Conservation (phyloP, 2,797 vertebrate genomes). For the Macropodus opercularis region DNA sequence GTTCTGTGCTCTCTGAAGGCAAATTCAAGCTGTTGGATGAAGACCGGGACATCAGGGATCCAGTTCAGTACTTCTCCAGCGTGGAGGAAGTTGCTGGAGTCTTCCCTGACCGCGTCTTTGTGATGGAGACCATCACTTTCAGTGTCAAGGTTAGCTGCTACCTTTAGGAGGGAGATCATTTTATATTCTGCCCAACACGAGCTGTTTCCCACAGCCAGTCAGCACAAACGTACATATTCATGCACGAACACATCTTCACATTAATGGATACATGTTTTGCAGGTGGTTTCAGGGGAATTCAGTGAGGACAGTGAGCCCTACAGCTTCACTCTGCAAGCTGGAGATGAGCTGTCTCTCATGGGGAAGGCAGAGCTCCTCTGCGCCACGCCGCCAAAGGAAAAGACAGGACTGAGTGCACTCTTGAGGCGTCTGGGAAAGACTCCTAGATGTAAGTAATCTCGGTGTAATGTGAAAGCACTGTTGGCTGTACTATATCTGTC, state of each 20-base stretch:
- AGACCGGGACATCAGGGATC: constrained; percentile 93
- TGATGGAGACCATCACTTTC: constrained; percentile 97
- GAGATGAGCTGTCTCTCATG: constrained; percentile 97
- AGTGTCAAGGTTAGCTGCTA: constrained; percentile 93
- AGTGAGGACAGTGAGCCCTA: constrained; percentile 98
- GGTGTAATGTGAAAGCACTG: no score
- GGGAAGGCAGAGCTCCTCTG: constrained; percentile 97
- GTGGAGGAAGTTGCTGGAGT: constrained; percentile 96
- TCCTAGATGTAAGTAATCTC: constrained; percentile 72
- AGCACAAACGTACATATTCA: not conserved
- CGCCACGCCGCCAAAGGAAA: constrained; percentile 90
- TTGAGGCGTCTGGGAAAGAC: constrained; percentile 92
- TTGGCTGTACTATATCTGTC: no score
- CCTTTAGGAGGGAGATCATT: not conserved
- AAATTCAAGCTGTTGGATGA: constrained; percentile 98
- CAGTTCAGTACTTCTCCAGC: constrained; percentile 94
- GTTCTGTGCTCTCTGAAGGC: constrained; percentile 74
- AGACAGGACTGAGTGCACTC: constrained; percentile 89
- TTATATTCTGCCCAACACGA: not conserved
- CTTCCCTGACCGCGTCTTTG: constrained; percentile 95
- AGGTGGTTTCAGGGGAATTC: constrained; percentile 98
- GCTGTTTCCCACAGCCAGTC: no score
- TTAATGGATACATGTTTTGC: constrained; percentile 24
- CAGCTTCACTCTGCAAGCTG: constrained; percentile 96
- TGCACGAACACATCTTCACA: not conserved